A percentile compares a stretch with the other conserved stretches of the same genome.
Conservation (phyloP, 1,140 invertebrate species). For the Acromyrmex heyeri region DNA sequence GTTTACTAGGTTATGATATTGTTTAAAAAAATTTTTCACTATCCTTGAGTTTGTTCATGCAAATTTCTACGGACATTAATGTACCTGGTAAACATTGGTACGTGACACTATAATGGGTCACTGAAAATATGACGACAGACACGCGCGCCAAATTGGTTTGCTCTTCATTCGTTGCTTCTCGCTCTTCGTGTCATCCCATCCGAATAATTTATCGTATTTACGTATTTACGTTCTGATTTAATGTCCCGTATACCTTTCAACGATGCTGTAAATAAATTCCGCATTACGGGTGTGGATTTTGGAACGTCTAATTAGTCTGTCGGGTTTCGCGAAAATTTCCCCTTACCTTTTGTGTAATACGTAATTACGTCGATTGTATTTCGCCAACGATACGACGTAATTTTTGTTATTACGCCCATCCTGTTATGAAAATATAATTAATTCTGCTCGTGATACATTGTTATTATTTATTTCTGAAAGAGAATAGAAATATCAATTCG, state of each 20-base stretch:
- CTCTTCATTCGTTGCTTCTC: conserved; percentile 38
- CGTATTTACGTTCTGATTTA: conserved; percentile 35
- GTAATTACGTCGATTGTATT: conserved; percentile 30
- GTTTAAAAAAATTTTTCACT: conserved; percentile 4
- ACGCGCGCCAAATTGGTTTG: conserved; percentile 40
- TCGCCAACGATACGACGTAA: conserved; percentile 11
- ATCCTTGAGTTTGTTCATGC: conserved; percentile 30
- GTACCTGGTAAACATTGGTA: conserved; percentile 47
- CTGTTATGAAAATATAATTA: conserved; percentile 29
- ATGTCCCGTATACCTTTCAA: conserved; percentile 2
- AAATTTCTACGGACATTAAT: conserved; percentile 50
- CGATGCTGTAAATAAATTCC: conserved; percentile 16
- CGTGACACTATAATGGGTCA: conserved; percentile 36
- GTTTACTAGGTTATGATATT: conserved; percentile 12
- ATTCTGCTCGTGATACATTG: background rate
- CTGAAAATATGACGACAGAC: conserved; percentile 43
- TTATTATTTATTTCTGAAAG: conserved; percentile 44
- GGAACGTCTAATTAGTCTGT: conserved; percentile 36
- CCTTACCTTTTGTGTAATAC: conserved; percentile 11
- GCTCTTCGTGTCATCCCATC: background rate
- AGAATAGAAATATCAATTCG: conserved; percentile 25
- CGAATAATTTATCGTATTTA: conserved; percentile 34
- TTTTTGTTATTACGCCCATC: conserved; percentile 22
- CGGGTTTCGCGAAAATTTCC: background rate
- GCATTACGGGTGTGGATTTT: background rate